Conservation (phyloP, 2,113 vertebrate species). For the Indri indri region DNA sequence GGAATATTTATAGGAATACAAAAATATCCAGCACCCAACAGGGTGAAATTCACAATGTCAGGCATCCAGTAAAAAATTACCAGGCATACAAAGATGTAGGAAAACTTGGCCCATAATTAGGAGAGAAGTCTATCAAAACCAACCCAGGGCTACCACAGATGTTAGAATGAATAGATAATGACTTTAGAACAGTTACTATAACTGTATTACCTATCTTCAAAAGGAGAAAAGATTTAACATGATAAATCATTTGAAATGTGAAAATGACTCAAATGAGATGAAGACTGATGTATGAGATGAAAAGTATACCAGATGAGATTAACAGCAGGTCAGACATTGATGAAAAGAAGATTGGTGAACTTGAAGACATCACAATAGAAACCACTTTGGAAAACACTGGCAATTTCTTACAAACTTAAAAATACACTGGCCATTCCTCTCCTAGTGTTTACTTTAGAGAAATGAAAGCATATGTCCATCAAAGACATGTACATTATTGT, state of each 20-base stretch:
- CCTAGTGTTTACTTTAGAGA: background rate
- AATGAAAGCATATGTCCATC: background rate
- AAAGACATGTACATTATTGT: background rate
- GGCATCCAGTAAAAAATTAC: background rate
- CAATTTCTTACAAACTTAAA: background rate
- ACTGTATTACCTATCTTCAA: background rate
- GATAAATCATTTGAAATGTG: slow-evolving; percentile 12
- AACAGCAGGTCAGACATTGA: background rate
- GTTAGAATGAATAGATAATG: background rate
- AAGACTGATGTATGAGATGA: background rate
- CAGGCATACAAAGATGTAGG: background rate
- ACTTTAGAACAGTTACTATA: background rate
- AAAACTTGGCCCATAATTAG: background rate
- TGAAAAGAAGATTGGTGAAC: slow-evolving; percentile 3
- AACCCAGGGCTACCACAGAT: background rate
- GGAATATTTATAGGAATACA: background rate
- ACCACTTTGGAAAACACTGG: background rate
- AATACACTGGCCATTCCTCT: background rate
- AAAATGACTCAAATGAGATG: background rate
- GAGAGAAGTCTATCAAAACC: background rate
- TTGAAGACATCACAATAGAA: background rate
- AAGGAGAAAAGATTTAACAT: background rate
- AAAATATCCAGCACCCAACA: background rate
- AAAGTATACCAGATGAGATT: background rate
- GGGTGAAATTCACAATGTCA: background rate